A percentile compares a stretch with the other conserved stretches of the same genome.
phyloP scores from a whole-genome alignment of 1,140 invertebrate species.

The Oppia nitens region DNA sequence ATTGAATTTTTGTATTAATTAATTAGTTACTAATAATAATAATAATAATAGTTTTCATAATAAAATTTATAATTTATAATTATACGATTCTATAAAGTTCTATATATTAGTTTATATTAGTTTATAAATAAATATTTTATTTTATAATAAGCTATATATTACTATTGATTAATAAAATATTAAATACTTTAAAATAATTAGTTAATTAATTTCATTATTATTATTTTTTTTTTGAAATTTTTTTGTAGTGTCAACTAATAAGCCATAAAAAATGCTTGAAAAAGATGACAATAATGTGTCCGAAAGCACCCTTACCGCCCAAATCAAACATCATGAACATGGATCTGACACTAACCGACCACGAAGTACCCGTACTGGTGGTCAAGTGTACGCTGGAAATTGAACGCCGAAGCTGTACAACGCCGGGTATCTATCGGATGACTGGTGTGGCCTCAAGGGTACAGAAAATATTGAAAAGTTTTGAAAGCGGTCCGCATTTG shows the following conservation, averaged over 20 bases:
- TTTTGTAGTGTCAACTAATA: constrained; percentile 13
- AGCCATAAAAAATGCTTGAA: constrained; percentile 15
- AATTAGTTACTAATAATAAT: no score
- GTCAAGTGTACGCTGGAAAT: constrained; percentile 16
- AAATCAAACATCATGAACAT: constrained; percentile 4
- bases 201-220: constrained; percentile 3
- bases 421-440: constrained; percentile 15
- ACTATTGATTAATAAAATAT: no score
- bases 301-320: constrained; percentile 1
- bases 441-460: constrained; percentile 15
- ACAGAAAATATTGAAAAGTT: constrained; percentile 12
- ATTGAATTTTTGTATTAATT: no score
- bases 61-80: neutral
- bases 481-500: constrained; percentile 15
- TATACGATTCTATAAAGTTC: no score
- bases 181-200: constrained; percentile 2
- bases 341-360: neutral
- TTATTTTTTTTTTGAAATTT: neutral
- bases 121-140: no score
- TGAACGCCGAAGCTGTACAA: constrained; percentile 10
- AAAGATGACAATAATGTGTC: constrained; percentile 13
- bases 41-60: neutral
- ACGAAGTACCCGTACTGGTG: constrained; percentile 13
- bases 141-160: no score
- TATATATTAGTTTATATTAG: no score